phyloP scores from a whole-genome alignment of 1,140 invertebrate species.

The Brachionus paranguensis region DNA sequence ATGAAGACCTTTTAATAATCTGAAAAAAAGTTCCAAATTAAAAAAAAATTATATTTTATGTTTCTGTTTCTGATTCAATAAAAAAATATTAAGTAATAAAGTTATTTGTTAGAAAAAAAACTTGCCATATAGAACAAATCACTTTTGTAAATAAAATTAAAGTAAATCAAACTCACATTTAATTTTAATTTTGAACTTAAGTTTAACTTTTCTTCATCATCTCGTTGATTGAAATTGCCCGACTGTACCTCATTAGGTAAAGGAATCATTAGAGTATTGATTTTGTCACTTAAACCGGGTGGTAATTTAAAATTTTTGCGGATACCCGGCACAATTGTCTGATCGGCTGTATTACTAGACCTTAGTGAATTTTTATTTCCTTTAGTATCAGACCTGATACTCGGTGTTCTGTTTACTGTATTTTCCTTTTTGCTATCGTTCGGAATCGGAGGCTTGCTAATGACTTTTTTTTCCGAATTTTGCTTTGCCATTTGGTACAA shows the following conservation, averaged over 20 bases:
- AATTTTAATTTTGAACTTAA: slow-evolving; percentile 3
- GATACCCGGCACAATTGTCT: background rate
- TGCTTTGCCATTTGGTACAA: background rate
- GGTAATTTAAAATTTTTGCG: background rate
- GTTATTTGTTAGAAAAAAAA: too few species aligned
- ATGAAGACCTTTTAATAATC: too few species aligned
- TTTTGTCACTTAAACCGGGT: background rate
- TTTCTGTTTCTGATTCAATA: too few species aligned
- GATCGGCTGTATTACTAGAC: background rate
- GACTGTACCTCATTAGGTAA: background rate
- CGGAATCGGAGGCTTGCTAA: background rate
- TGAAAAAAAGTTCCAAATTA: too few species aligned
- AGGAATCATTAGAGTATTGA: background rate
- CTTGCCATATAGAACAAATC: too few species aligned
- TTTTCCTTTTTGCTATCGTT: background rate
- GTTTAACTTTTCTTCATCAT: background rate
- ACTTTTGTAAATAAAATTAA: too few species aligned
- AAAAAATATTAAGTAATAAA: too few species aligned
- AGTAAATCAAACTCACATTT: background rate
- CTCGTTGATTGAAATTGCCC: background rate
- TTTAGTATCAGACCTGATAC: background rate
- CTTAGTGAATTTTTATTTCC: background rate
- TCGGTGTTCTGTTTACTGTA: background rate
- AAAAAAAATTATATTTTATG: too few species aligned
- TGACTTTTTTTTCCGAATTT: slow-evolving; percentile 6